Base-by-base conservation (phyloP, 2,113 vertebrate species). In the Grantiella picta region DNA sequence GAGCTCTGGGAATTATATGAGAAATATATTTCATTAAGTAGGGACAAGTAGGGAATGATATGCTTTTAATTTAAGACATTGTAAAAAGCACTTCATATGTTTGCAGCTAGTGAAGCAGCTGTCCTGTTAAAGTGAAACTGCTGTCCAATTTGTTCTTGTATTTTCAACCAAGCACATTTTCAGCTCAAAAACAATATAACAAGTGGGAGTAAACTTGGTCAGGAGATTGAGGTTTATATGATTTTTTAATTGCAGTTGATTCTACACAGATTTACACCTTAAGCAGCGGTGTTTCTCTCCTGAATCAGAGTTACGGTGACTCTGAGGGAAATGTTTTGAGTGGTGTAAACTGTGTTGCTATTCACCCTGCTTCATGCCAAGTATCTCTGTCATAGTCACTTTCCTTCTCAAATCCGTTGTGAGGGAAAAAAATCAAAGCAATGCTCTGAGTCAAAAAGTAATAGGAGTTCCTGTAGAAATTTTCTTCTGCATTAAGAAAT, bases 1-100 rank as follows among this genome's bases (percentile, higher is more conserved):
- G 33, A 90, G 15, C 42, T 38, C 50, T 85, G 86, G 66, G 83
- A 91, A 86, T 89, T 70, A 65, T 63, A 73, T 91, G 65, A 94
- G 92, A 94, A 96, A 89, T 84, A 73, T 15, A 23, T 63, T 93
- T 89, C 71, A 92, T 96, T 96, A 94, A 85, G 80, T 82, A 80
- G 29, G 27, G 42, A 92, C 47, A 70, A 89, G 44, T 52, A 78
- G 70, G 10, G 35, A 89, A 87, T 82, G n/a, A 87, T 75, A 91
- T 56, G 13, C 12, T 19, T 89, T 92, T 94, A 63, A 92, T 93
- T 94, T 92, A 84, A 82, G 57, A 57, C 29, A 27, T 22, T 80
- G 63, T 59, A 91, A 64, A 65, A 93, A 49, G 15, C 1, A 1
- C 33, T 72, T 66, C 45, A 15, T 76, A 40, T 76, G 45, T 84